These are phyloP conservation scores for Pachliopta kotzebuea DNA, from an alignment of 2,888 invertebrate species.

Conservation along the genomic window DNA sequence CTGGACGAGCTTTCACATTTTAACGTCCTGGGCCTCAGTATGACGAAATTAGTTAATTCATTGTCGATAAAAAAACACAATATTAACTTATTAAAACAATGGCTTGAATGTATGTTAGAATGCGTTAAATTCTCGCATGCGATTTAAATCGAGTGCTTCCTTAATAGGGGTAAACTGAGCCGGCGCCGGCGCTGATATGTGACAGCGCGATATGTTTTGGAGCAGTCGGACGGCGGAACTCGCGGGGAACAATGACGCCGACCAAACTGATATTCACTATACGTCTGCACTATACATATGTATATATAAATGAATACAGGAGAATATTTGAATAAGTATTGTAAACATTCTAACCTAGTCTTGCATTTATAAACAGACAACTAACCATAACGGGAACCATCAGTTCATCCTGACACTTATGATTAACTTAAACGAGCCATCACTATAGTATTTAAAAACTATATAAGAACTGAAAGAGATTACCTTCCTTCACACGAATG, in stretches of 20 bases:
- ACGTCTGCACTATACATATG: conserved; percentile 15
- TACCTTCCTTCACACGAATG: no score
- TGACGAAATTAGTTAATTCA: background rate
- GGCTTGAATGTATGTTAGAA: background rate
- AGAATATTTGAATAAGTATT: no score
- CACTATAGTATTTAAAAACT: no score
- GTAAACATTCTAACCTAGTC: background rate
- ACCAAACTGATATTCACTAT: conserved; percentile 35
- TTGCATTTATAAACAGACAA: no score
- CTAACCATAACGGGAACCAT: no score
- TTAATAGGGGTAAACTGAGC: conserved; percentile 29
- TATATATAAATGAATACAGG: no score
- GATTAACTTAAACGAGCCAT: no score
- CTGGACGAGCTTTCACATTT: no score
- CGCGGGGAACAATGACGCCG: conserved; percentile 30
- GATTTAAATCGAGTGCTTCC: conserved; percentile 28
- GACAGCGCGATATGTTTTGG: conserved; percentile 53
- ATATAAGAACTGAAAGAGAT: no score
- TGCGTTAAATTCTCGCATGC: conserved; percentile 27
- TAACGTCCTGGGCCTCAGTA: no score
- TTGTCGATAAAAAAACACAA: background rate
- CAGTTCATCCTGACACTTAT: no score
- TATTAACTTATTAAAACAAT: background rate
- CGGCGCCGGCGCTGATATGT: conserved; percentile 46
- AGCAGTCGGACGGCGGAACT: conserved; percentile 35